Percentiles rank a stretch among this genome's conserved stretches.
phyloP scores from a whole-genome alignment of 2,797 vertebrate genomes.

The Lutjanus campechanus region DNA sequence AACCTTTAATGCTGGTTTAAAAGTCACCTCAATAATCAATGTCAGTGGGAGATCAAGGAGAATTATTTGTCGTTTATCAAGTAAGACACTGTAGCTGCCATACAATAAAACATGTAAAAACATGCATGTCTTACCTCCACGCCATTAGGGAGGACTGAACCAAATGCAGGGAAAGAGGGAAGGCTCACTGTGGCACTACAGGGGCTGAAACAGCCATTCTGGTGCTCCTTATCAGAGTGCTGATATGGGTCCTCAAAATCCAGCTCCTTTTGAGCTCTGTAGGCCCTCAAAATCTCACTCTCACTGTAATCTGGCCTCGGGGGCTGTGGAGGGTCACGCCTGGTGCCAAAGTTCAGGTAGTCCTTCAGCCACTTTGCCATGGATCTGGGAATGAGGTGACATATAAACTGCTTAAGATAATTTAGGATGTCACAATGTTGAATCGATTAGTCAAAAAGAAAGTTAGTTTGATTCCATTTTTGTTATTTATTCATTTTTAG shows the following conservation, averaged over 20 bases:
- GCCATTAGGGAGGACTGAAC: conserved; percentile 78
- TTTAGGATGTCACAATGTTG: neutral
- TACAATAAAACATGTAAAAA: neutral
- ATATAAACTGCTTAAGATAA: neutral
- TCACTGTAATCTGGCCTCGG: conserved; percentile 93
- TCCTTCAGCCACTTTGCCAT: conserved; percentile 97
- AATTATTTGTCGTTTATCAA: neutral
- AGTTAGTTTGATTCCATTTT: neutral
- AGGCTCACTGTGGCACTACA: conserved; percentile 79
- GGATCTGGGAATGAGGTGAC: conserved; percentile 77
- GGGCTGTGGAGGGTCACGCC: conserved; percentile 90
- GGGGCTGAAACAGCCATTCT: conserved; percentile 75
- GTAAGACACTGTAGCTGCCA: neutral
- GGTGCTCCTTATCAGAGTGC: conserved; percentile 79
- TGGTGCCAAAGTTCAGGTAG: conserved; percentile 92
- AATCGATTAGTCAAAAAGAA: neutral
- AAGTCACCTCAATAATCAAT: neutral
- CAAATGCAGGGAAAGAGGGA: conserved; percentile 80
- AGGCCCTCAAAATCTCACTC: conserved; percentile 92
- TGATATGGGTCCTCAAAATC: conserved; percentile 95
- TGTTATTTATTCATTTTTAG: neutral
- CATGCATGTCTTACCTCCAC: conserved; percentile 75
- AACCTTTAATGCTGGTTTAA: neutral
- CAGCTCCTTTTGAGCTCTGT: conserved; percentile 90
- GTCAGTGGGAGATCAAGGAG: neutral